Evolutionary conservation across 1,140 invertebrate genomes (phyloP), one percentile per base, ranked within the genome.

Genomic region (Asobara japonica): DNA sequence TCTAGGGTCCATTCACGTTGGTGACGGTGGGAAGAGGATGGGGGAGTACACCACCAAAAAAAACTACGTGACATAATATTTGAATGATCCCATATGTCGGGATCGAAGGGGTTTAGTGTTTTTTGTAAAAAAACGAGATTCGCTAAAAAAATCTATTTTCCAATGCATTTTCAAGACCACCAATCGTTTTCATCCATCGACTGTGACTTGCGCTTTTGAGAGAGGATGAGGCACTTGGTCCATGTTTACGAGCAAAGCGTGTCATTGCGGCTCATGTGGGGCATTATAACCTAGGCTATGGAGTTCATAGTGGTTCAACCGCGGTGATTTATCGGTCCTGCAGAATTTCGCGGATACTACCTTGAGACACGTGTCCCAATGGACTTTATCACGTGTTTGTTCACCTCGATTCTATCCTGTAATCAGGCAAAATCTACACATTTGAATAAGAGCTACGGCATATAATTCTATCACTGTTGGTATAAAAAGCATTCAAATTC

Each of bases 181-280:
- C n/a, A 45, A 45, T 45, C 5, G 41, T 45, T 13, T 16, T 16
- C 41, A 5, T 51, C n/a, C 1, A 10, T 56, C 13, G 51, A 0
- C 20, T 56, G 22, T 56, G 6, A 56, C 22, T 10, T 56, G 8
- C 41, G 51, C 22, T n/a, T 45, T 20, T 66, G 4, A 8, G 18
- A n/a, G 31, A 18, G 41, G 16, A 69, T 30, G 45, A 56, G 66
- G 73, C 41, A 56, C 36, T 68, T 11, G 71, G 31, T 68, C 65
- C 33, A 30, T 51, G 67, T 72, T 72, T 72, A 72, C 56, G 71
- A 67, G 65, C 65, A 56, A 72, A 65, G 71, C 71, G 71, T 72
- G 71, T 72, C 71, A 72, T 65, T 27, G 48, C 61, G 65, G 36
- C 71, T 72, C 65, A 48, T 68, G 68, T 65, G 65, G 36, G 51